Percentiles rank a stretch among this genome's conserved stretches.
These are phyloP conservation scores for Diadema setosum DNA, from an alignment of 35 echinoderm and acorn worm genomes.

Conservation along the genomic window DNA sequence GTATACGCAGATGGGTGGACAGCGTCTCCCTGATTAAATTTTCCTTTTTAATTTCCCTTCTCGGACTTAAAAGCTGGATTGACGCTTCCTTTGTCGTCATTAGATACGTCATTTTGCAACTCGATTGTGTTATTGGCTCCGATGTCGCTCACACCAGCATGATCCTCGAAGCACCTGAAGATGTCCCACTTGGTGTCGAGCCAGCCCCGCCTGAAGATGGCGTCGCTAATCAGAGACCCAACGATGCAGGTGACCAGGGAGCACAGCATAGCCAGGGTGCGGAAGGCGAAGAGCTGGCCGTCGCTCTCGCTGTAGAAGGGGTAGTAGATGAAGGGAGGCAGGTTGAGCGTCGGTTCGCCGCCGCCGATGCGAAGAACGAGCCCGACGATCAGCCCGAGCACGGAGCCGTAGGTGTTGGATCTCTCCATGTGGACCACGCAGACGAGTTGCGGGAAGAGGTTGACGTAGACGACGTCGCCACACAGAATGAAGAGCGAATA, in stretches of 20 bases:
- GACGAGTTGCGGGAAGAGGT: constrained; percentile 85
- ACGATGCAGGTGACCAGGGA: constrained; percentile 63
- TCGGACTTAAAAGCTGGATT: too few species aligned
- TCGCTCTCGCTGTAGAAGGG: constrained; percentile 40
- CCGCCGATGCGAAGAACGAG: constrained; percentile 77
- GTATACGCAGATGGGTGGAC: too few species aligned
- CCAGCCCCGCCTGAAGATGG: constrained; percentile 41
- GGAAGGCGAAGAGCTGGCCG: constrained; percentile 82
- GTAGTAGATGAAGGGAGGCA: constrained; percentile 68
- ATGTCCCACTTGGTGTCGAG: constrained; percentile 51
- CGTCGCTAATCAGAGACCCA: constrained; percentile 39
- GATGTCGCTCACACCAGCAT: too few species aligned
- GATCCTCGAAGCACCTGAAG: constrained; percentile 31
- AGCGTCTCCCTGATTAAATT: too few species aligned
- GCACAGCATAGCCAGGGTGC: constrained; percentile 61
- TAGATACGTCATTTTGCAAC: too few species aligned
- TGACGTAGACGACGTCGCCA: constrained; percentile 86
- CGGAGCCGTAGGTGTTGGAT: constrained; percentile 79
- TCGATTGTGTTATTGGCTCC: too few species aligned
- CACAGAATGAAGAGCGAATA: constrained; percentile 86
- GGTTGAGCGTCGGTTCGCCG: constrained; percentile 48
- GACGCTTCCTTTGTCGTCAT: too few species aligned
- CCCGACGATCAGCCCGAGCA: constrained; percentile 67
- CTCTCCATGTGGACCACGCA: constrained; percentile 69
- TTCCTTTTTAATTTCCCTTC: too few species aligned